These are phyloP conservation scores for Stichopus chloronotus DNA, from an alignment of 35 echinoderm and acorn worm genomes.

Conservation along the genomic window DNA sequence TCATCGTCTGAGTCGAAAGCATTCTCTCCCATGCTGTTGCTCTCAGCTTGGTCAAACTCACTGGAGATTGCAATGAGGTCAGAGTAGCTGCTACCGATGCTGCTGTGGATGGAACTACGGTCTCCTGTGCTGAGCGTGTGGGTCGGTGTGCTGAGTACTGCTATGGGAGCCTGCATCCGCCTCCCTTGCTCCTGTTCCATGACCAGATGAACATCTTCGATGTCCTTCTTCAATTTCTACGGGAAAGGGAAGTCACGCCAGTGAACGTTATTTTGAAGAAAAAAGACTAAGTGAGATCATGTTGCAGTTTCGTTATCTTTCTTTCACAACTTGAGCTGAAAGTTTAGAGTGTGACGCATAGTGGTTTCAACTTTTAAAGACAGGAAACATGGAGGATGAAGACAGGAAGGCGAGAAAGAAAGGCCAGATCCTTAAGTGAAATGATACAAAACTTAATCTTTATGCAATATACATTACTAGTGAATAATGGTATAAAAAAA, in stretches of 20 bases:
- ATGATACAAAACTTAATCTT: too few relatives aligned
- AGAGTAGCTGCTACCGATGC: constrained; percentile 90
- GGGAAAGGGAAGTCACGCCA: background rate
- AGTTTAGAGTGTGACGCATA: too few relatives aligned
- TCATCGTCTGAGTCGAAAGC: constrained; percentile 96
- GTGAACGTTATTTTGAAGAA: too few relatives aligned
- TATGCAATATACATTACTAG: too few relatives aligned
- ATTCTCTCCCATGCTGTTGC: constrained; percentile 82
- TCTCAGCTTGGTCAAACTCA: constrained; percentile 77
- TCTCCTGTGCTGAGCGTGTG: constrained; percentile 82
- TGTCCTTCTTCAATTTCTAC: constrained; percentile 73
- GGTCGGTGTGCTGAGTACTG: constrained; percentile 72
- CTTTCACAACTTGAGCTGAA: too few relatives aligned
- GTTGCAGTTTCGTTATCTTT: too few relatives aligned
- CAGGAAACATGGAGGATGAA: too few relatives aligned
- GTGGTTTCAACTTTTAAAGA: too few relatives aligned
- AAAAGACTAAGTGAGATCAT: too few relatives aligned
- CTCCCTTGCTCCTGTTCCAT: constrained; percentile 58
- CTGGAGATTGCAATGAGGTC: constrained; percentile 69
- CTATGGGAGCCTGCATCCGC: constrained; percentile 41
- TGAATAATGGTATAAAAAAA: too few relatives aligned
- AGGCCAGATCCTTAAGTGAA: too few relatives aligned
- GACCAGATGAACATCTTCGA: constrained; percentile 70
- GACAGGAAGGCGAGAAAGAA: too few relatives aligned
- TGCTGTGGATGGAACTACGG: constrained; percentile 90